Evolutionary conservation across 2,888 invertebrate species (phyloP).

Genomic region (Andrena marginata): DNA sequence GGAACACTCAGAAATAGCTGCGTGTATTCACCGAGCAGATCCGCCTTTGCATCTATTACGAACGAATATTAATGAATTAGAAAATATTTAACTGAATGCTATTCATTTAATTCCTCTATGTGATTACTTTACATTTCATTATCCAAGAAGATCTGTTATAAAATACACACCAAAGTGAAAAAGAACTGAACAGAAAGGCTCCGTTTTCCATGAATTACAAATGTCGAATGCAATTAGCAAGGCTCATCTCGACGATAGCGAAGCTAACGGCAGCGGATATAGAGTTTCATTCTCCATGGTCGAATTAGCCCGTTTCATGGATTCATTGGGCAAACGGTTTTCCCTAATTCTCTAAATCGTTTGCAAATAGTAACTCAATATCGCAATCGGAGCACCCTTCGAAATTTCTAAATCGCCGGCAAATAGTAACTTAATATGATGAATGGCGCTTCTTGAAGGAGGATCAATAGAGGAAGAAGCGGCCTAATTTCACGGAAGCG

Average conservation of each 20-base stretch:
- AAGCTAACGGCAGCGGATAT: conserved; percentile 60
- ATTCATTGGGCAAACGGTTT: conserved; percentile 47
- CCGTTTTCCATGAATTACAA: background rate
- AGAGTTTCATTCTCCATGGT: conserved; percentile 64
- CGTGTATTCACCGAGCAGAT: background rate
- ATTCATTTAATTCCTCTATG: background rate
- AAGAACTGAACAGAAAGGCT: background rate
- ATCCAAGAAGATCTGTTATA: background rate
- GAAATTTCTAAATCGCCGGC: conserved; percentile 46
- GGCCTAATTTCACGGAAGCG: conserved; percentile 72
- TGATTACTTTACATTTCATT: no score
- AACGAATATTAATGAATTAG: background rate
- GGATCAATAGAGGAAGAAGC: conserved; percentile 50
- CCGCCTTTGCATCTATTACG: background rate
- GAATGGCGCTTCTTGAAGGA: conserved; percentile 28
- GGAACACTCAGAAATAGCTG: conserved; percentile 16
- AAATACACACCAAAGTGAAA: background rate
- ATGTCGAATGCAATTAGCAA: conserved; percentile 23
- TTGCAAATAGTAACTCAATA: conserved; percentile 71
- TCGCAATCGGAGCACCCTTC: conserved; percentile 43
- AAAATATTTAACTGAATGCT: background rate
- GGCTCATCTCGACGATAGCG: conserved; percentile 15
- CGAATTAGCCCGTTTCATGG: conserved; percentile 39
- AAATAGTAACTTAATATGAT: conserved; percentile 69
- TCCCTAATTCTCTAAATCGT: conserved; percentile 63